Percentiles rank a stretch among this genome's conserved stretches.
phyloP scores from a whole-genome alignment of 2,113 vertebrate species.

The Aptenodytes forsteri region DNA sequence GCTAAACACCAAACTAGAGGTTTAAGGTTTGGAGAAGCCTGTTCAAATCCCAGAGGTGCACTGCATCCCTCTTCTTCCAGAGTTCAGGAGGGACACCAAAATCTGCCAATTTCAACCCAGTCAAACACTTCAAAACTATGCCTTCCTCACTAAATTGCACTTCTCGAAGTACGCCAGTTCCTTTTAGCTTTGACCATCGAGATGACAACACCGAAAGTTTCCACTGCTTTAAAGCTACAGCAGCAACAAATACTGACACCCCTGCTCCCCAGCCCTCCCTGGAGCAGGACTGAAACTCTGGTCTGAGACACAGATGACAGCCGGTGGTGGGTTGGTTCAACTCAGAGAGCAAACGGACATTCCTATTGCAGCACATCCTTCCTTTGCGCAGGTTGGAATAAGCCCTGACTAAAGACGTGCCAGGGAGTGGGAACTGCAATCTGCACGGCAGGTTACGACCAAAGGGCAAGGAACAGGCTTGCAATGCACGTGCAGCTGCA shows the following conservation, averaged over 20 bases:
- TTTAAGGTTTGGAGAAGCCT: not conserved
- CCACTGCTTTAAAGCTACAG: not conserved
- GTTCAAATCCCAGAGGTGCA: not conserved
- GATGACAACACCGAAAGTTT: not conserved
- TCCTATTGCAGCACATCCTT: not conserved
- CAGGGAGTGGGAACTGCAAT: not conserved
- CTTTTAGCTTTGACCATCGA: not conserved
- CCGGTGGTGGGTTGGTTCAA: not conserved
- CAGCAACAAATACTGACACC: not conserved
- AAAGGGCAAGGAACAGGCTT: not conserved
- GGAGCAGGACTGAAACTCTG: not conserved
- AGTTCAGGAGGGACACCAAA: not conserved
- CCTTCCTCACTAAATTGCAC: not conserved
- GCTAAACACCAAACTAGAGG: not conserved
- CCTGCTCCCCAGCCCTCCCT: not conserved
- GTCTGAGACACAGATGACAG: not conserved
- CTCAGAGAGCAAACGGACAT: not conserved
- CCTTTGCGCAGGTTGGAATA: not conserved
- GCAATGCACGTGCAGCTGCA: fast-evolving
- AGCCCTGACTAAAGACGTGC: not conserved
- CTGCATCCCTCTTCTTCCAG: not conserved
- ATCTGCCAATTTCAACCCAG: not conserved
- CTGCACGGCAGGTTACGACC: fast-evolving
- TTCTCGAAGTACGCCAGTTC: not conserved
- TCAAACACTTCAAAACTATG: not conserved